phyloP scores from a whole-genome alignment of 2,797 vertebrate species.

The Xenopus petersii region DNA sequence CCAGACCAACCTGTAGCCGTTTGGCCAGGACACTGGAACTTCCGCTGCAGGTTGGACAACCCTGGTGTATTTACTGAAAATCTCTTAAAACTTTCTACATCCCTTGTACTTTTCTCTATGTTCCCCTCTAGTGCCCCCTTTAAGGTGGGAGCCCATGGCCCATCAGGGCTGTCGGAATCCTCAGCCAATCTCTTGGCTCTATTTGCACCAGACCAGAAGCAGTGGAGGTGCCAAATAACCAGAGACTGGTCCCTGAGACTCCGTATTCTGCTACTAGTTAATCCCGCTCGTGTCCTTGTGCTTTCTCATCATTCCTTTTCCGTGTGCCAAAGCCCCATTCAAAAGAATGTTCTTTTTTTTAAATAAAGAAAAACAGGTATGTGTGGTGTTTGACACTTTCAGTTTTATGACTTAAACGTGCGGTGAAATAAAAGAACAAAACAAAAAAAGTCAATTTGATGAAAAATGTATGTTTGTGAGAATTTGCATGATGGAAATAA shows the following conservation, averaged over 20 bases:
- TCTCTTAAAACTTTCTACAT: background rate
- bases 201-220: background rate
- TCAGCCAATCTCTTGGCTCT: background rate
- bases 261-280: background rate
- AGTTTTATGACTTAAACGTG: constrained; percentile 11
- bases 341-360: background rate
- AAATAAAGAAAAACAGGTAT: background rate
- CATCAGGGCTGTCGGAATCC: background rate
- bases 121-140: background rate
- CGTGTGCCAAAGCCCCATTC: background rate
- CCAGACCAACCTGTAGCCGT: no score
- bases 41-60: no score
- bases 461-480: background rate
- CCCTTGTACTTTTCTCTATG: background rate
- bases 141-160: background rate
- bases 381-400: background rate
- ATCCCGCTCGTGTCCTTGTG: background rate
- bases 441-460: constrained; percentile 15
- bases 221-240: background rate
- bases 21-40: no score
- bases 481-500: constrained; percentile 16
- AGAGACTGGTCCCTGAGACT: background rate
- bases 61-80: no score
- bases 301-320: background rate
- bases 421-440: background rate